These are phyloP conservation scores for Epinotia ramella DNA, from an alignment of 2,888 invertebrate species.

Conservation along the genomic window DNA sequence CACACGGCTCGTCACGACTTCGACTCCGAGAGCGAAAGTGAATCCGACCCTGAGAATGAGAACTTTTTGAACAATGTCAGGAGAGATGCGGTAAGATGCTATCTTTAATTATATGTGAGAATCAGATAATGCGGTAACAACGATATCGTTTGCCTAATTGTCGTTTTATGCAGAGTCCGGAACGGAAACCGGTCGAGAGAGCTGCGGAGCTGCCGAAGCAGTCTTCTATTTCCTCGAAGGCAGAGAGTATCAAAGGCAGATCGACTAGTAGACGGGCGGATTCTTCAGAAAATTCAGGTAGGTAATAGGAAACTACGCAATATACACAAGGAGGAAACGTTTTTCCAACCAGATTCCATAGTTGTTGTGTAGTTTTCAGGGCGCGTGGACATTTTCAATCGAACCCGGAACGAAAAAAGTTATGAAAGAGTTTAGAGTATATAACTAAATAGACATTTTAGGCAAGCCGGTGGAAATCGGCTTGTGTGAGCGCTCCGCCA, in stretches of 20 bases:
- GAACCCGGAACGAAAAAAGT: neutral
- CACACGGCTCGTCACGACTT: constrained; percentile 78
- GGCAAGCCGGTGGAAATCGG: no score
- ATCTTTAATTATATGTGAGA: constrained; percentile 30
- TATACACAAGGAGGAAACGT: neutral
- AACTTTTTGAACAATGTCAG: constrained; percentile 67
- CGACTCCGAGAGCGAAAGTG: constrained; percentile 77
- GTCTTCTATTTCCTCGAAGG: constrained; percentile 54
- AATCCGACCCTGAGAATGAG: constrained; percentile 71
- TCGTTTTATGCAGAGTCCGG: constrained; percentile 65
- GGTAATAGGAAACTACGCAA: neutral
- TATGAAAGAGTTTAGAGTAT: neutral
- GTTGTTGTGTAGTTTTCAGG: neutral
- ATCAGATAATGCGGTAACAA: constrained; percentile 15
- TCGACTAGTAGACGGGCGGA: constrained; percentile 62
- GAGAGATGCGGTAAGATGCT: constrained; percentile 67
- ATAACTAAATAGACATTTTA: no score
- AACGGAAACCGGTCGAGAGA: constrained; percentile 65
- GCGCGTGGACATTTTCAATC: no score
- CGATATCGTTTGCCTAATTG: constrained; percentile 19
- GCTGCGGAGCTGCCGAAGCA: constrained; percentile 60
- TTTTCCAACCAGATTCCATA: neutral
- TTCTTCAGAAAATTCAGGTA: constrained; percentile 76
- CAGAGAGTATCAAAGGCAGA: constrained; percentile 52
- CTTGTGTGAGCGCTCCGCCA: no score